These are phyloP conservation scores for Ornithoptera priamus DNA, from an alignment of 2,888 invertebrate genomes.

Conservation along the genomic window DNA sequence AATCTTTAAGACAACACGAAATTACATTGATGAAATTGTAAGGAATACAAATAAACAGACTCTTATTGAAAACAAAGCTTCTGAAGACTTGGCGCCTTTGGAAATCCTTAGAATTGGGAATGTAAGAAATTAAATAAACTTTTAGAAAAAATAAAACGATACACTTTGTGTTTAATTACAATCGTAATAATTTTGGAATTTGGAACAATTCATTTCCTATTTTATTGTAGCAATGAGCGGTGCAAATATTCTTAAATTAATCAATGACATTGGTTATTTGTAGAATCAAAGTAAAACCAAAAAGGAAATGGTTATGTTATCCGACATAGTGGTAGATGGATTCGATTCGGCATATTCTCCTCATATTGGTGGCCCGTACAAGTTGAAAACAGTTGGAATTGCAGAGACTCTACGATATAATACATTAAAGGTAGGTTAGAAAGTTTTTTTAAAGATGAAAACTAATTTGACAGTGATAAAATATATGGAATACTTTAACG, in stretches of 20 bases:
- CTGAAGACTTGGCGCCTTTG: slow-evolving; percentile 38
- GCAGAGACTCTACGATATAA: slow-evolving; percentile 52
- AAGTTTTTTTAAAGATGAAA: background rate
- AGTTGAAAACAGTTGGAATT: slow-evolving; percentile 35
- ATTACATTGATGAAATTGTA: slow-evolving; percentile 37
- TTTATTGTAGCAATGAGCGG: background rate
- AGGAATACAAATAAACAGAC: slow-evolving; percentile 42
- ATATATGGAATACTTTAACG: no score
- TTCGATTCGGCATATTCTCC: slow-evolving; percentile 56
- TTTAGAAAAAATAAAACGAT: background rate
- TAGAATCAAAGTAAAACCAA: background rate
- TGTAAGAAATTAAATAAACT: slow-evolving; percentile 34
- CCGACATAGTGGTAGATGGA: slow-evolving; percentile 46
- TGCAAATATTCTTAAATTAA: no score
- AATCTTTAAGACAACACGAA: slow-evolving; percentile 41
- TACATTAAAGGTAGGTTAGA: slow-evolving; percentile 45
- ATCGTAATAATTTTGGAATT: background rate
- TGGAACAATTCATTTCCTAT: background rate
- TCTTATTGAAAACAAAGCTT: slow-evolving; percentile 38
- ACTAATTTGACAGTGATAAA: no score
- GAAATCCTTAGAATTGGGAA: slow-evolving; percentile 41
- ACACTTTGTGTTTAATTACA: background rate
- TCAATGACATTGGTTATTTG: background rate
- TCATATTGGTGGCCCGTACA: slow-evolving; percentile 55
- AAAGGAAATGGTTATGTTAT: slow-evolving; percentile 5